Base-by-base conservation (phyloP, 2,888 invertebrate genomes). In the Onthophagus sagittarius region DNA sequence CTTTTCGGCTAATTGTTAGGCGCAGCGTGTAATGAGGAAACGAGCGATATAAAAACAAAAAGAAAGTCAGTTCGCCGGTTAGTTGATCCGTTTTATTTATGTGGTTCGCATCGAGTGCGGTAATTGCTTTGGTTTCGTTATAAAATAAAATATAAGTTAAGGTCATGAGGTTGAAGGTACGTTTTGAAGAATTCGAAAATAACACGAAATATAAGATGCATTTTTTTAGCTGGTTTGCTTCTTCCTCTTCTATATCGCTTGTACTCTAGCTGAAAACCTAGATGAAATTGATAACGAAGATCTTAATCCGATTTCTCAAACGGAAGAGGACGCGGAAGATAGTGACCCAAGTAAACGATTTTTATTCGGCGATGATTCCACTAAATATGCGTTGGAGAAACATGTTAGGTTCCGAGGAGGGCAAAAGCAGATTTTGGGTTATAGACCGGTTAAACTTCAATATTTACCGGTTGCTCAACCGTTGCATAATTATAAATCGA, bases 21-120 rank as follows among this genome's bases (percentile, higher is more conserved):
- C 75, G 33, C 9, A 39, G 67, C 75, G 72, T 72, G 75, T 75
- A 75, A 71, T 70, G 71, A 75, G 75, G 75, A 71, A 75, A 75
- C 72, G 70, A 53, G 72, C 71, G 72, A 75, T 75, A 75, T 75
- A 75, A 71, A 75, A 75, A 71, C 75, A 75, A 75, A 75, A 75
- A 75, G 75, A 75, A 75, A 75, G 75, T 73, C 67, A 73, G 69
- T 70, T 63, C 69, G 73, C 69, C 71, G 75, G 67, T 69, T 32
- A 75, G 75, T 75, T 71, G 71, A 71, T 62, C 71, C 71, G 72
- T 64, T 71, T 65, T 39, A 69, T 75, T 63, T 67, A 72, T 71
- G 71, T 73, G 64, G 39, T 65, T 15, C 64, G 33, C 65, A 33
- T 65, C 23, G 39, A 53, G 39, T 53, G 39, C 39, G 11, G 9